Conservation (phyloP, 1,140 invertebrate species). For the Neuroterus valhalla region DNA sequence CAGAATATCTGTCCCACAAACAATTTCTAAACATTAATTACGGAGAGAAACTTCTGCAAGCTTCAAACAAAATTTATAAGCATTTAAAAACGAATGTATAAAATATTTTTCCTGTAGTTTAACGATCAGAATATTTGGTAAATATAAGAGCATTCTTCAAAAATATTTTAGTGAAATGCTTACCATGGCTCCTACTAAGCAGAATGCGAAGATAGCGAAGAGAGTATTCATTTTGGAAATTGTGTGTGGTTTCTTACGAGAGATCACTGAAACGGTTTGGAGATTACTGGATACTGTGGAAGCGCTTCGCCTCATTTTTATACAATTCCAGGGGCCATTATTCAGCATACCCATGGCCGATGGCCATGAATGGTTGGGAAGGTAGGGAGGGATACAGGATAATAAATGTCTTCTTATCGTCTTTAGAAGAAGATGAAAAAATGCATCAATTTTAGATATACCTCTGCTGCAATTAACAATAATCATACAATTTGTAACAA, state of each 20-base stretch:
- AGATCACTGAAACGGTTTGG: slow-evolving; percentile 19
- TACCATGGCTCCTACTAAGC: slow-evolving; percentile 52
- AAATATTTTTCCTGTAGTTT: no score
- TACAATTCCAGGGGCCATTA: neutral
- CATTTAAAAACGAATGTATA: no score
- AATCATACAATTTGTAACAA: no score
- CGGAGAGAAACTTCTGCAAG: no score
- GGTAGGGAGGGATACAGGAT: neutral
- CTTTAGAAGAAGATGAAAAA: neutral
- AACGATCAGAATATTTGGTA: no score
- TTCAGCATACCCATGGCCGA: neutral
- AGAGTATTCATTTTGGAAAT: slow-evolving; percentile 50
- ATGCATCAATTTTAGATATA: no score
- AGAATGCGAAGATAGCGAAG: slow-evolving; percentile 50
- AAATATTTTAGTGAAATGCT: no score
- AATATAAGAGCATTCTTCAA: no score
- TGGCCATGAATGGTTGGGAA: neutral
- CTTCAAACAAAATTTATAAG: no score
- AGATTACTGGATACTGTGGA: slow-evolving; percentile 36
- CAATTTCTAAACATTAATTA: no score
- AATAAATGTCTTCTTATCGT: neutral
- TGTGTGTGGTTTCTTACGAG: neutral
- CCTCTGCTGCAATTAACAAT: no score
- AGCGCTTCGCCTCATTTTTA: slow-evolving; percentile 40
- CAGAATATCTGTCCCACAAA: no score